Evolutionary conservation across 1,140 invertebrate genomes (phyloP).

Genomic region (Lepidurus apus): DNA sequence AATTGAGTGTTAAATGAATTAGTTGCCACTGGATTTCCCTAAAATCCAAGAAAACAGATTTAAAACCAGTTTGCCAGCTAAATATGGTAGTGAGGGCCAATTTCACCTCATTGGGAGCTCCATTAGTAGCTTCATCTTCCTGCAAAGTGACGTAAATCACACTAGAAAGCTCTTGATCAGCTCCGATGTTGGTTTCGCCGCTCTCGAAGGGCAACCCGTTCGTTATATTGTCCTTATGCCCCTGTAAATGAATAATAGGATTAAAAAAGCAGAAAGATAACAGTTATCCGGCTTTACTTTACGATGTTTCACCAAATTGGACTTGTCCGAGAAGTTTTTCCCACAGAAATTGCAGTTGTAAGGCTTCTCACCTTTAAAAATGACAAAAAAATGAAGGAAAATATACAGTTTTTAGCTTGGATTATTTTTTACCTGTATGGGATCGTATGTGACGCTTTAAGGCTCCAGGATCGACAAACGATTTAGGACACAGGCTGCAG

Average conservation of each 20-base stretch:
- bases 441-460: constrained; percentile 60
- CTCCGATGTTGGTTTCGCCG: constrained; percentile 40
- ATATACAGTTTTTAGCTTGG: constrained; percentile 57
- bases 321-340: constrained; percentile 34
- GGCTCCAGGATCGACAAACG: constrained; percentile 61
- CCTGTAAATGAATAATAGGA: constrained; percentile 37
- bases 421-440: constrained; percentile 60
- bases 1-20: background rate
- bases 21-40: background rate
- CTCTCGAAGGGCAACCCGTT: constrained; percentile 36
- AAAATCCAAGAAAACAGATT: background rate
- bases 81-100: background rate
- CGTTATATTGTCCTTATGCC: constrained; percentile 32
- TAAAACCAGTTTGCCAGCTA: background rate
- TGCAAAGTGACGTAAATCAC: constrained; percentile 51
- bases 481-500: constrained; percentile 56
- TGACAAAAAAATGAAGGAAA: background rate
- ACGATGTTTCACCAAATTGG: constrained; percentile 33
- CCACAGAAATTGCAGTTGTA: constrained; percentile 31
- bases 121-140: constrained; percentile 41
- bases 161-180: constrained; percentile 44
- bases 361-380: constrained; percentile 33
- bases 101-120: too few species aligned
- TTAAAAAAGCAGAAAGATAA: background rate
- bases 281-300: constrained; percentile 28